A percentile compares a stretch with the other conserved stretches of the same genome.
Conservation (phyloP, 2,113 vertebrate species). For the Alosa alosa region DNA sequence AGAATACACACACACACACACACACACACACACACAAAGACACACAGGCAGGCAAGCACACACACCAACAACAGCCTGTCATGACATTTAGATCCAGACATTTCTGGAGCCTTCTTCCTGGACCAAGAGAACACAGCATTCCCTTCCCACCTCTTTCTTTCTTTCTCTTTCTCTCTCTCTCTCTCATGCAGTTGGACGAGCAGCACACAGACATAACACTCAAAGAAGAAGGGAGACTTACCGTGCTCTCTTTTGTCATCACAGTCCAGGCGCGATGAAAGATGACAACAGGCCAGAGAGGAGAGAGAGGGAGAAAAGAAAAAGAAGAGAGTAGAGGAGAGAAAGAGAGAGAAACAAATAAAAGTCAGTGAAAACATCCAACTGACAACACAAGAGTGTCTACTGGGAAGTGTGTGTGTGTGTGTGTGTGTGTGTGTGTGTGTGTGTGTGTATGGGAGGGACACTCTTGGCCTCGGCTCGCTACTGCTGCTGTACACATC, state of each 20-base stretch:
- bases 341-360: conserved; percentile 61
- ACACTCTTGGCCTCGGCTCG: background rate
- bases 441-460: background rate
- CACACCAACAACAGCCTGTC: conserved; percentile 13
- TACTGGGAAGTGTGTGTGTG: background rate
- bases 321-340: conserved; percentile 29
- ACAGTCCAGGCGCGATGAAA: background rate
- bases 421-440: background rate
- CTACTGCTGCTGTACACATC: conserved; percentile 2
- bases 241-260: conserved; percentile 2
- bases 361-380: conserved; percentile 62
- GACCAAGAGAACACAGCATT: background rate
- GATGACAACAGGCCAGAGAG: conserved; percentile 17
- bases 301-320: conserved; percentile 12
- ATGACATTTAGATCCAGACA: conserved; percentile 54
- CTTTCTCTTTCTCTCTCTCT: background rate
- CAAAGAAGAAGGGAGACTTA: background rate
- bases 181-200: background rate
- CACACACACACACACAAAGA: conserved; percentile 3
- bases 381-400: conserved; percentile 38
- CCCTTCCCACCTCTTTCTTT: background rate
- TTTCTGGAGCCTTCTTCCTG: background rate
- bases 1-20: conserved; percentile 13
- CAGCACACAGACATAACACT: background rate
- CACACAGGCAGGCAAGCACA: background rate